Percentiles rank a stretch among this genome's conserved stretches.
Evolutionary conservation across 1,140 invertebrate genomes (phyloP).

Genomic region (Homalodisca vitripennis): DNA sequence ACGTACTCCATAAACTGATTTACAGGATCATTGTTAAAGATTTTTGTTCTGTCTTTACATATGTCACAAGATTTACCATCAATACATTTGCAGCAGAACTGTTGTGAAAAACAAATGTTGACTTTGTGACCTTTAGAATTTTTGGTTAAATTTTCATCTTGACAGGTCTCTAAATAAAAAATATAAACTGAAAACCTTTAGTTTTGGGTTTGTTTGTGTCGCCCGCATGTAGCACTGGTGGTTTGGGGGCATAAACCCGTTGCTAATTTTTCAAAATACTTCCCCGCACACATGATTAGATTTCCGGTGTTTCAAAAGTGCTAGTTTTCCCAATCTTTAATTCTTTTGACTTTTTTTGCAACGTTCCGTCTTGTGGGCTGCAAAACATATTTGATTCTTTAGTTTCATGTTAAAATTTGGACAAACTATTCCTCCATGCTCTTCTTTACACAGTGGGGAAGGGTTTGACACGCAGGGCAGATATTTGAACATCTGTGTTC

Average conservation of each 20-base stretch:
- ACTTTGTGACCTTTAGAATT: not conserved
- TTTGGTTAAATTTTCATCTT: not conserved
- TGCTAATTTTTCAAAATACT: conserved; percentile 12
- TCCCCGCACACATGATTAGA: conserved; percentile 17
- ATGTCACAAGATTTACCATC: not conserved
- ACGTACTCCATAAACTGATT: conserved; percentile 12
- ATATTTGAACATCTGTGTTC: conserved; percentile 2
- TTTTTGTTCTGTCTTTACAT: not conserved
- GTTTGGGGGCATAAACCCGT: not conserved
- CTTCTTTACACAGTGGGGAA: not conserved
- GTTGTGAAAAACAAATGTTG: conserved; percentile 11
- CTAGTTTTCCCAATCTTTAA: conserved; percentile 1
- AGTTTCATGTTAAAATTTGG: not conserved
- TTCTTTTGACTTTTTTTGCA: not conserved
- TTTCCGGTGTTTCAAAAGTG: not conserved
- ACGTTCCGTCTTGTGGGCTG: not conserved
- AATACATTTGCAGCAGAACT: conserved; percentile 16
- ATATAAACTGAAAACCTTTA: conserved; percentile 13
- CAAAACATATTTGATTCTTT: conserved; percentile 1
- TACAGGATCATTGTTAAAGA: conserved; percentile 6
- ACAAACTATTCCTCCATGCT: not conserved
- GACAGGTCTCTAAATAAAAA: not conserved
- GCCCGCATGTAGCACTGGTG: conserved; percentile 16
- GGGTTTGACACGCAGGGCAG: not conserved
- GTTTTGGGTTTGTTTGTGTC: not conserved